Evolutionary conservation across 2,113 vertebrate genomes (phyloP).

Genomic region (Passer domesticus): DNA sequence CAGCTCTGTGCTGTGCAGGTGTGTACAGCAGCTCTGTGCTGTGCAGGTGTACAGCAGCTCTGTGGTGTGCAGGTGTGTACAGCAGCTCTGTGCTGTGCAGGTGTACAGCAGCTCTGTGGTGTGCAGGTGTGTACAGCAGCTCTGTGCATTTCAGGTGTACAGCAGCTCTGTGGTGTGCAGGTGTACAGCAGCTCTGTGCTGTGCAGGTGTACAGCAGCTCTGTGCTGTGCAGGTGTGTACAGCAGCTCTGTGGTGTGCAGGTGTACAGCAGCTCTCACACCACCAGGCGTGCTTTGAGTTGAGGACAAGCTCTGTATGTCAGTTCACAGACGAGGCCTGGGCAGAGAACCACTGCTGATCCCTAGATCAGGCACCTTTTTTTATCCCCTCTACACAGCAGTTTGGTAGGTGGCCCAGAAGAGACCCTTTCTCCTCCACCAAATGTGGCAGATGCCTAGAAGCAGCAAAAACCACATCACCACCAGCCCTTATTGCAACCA

Average conservation of each 20-base stretch:
- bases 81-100: not conserved
- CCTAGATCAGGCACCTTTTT: not conserved
- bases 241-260: too few species aligned
- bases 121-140: not conserved
- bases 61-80: too few species aligned
- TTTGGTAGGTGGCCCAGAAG: not conserved
- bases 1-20: too few species aligned
- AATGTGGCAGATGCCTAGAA: not conserved
- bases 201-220: not conserved
- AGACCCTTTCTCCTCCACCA: not conserved
- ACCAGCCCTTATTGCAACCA: not conserved
- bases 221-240: not conserved
- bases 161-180: too few species aligned
- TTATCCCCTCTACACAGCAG: not conserved
- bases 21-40: not conserved
- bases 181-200: not conserved
- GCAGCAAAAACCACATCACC: not conserved
- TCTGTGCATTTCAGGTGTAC: not conserved
- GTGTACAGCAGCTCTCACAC: not conserved
- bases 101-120: not conserved
- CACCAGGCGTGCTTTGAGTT: accelerated
- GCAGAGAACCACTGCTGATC: not conserved
- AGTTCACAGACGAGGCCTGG: not conserved
- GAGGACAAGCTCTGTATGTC: not conserved
- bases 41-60: too few species aligned